Evolutionary conservation across 2,113 vertebrate genomes (phyloP).

Genomic region (Osmerus eperlanus): DNA sequence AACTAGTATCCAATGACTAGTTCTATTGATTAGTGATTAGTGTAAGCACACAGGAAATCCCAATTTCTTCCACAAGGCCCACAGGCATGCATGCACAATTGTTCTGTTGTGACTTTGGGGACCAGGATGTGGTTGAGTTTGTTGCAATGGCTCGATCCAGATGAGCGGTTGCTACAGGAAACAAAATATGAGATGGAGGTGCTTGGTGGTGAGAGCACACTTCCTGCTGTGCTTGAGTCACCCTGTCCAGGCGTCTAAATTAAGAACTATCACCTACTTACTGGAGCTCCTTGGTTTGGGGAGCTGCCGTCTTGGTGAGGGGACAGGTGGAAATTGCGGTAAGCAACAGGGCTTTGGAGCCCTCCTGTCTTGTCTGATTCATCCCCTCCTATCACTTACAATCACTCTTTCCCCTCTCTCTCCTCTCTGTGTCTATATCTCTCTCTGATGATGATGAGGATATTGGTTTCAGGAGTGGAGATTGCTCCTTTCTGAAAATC

Average conservation of each 20-base stretch:
- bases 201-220: not conserved
- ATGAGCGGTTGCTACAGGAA: not conserved
- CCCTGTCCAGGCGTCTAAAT: not conserved
- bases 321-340: not conserved
- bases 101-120: not conserved
- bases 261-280: not conserved
- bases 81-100: too few species aligned
- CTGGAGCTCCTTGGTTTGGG: not conserved
- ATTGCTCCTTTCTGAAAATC: not conserved
- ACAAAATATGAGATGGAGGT: not conserved
- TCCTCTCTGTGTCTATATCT: too few species aligned
- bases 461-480: not conserved
- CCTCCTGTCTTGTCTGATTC: too few species aligned
- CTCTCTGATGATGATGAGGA: too few species aligned
- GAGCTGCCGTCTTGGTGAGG: not conserved
- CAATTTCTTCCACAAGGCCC: too few species aligned
- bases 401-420: too few species aligned
- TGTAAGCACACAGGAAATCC: too few species aligned
- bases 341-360: not conserved
- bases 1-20: too few species aligned
- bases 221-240: not conserved
- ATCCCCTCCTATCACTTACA: too few species aligned
- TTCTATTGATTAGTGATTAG: too few species aligned
- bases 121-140: slow-evolving; percentile 1
- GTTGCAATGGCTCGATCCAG: slow-evolving; percentile 2